Percentiles rank a stretch among this genome's conserved stretches.
Evolutionary conservation across 2,113 vertebrate species (phyloP).

Genomic region (Morone chrysops): DNA sequence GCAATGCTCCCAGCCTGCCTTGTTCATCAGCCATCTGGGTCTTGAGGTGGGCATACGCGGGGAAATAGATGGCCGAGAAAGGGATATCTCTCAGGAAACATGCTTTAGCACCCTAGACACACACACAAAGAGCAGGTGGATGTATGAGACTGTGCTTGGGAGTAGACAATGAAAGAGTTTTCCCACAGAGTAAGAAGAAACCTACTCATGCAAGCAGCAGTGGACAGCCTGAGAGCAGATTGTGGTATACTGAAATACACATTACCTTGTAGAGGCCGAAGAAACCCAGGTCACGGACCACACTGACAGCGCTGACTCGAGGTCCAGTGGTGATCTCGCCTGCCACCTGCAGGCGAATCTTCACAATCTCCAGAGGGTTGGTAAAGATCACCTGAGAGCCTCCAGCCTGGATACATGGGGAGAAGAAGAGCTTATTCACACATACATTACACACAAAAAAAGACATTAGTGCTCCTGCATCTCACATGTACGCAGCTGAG

Average conservation of each 20-base stretch:
- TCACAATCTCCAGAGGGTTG: slow-evolving; percentile 98
- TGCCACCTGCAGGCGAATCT: slow-evolving; percentile 98
- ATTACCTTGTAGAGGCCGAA: slow-evolving; percentile 98
- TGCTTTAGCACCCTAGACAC: slow-evolving; percentile 94
- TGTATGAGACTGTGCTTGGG: not conserved
- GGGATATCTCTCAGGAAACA: slow-evolving; percentile 99
- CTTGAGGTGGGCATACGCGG: slow-evolving; percentile 96
- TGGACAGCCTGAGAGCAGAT: not conserved
- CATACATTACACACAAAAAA: not conserved
- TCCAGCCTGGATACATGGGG: slow-evolving; percentile 87
- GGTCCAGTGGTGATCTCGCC: slow-evolving; percentile 98
- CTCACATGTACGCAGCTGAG: slow-evolving; percentile 32
- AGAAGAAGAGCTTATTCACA: not conserved
- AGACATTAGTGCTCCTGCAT: slow-evolving; percentile 1
- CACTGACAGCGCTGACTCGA: slow-evolving; percentile 92
- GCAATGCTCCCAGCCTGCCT: slow-evolving; percentile 90
- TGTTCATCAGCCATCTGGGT: slow-evolving; percentile 90
- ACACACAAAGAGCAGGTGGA: slow-evolving; percentile 18
- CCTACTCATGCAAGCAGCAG: not conserved
- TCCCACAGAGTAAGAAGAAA: too few species aligned
- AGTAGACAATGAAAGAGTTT: not conserved
- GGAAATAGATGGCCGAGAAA: slow-evolving; percentile 99
- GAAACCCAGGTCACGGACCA: slow-evolving; percentile 94
- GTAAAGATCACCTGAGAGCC: slow-evolving; percentile 98
- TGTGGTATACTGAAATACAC: not conserved